Percentiles rank a stretch among this genome's conserved stretches.
Evolutionary conservation across 2,888 invertebrate species (phyloP).

Genomic region (Cerastis rubricosa): DNA sequence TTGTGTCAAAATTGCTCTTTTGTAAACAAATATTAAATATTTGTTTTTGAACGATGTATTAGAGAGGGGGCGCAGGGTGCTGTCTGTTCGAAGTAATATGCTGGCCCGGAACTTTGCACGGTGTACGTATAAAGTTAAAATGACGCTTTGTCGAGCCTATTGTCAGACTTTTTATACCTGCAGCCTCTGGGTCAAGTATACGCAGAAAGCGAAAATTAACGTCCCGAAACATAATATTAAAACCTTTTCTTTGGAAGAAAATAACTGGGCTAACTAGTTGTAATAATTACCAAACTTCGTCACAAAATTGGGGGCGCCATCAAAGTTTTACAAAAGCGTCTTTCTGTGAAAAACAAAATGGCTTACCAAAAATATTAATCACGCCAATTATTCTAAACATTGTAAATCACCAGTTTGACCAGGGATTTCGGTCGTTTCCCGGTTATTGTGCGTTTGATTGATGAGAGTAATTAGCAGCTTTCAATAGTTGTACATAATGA

Average conservation of each 20-base stretch:
- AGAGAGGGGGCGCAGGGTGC: no score
- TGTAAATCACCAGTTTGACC: slow-evolving; percentile 55
- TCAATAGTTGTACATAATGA: slow-evolving; percentile 57
- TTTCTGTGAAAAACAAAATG: slow-evolving; percentile 25
- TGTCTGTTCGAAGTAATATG: no score
- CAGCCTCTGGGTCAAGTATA: no score
- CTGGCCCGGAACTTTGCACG: no score
- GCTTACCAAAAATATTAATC: slow-evolving; percentile 29
- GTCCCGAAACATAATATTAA: neutral
- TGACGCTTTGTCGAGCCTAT: no score
- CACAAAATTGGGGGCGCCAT: slow-evolving; percentile 1
- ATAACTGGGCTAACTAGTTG: slow-evolving; percentile 6
- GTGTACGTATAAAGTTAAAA: no score
- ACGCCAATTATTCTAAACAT: slow-evolving; percentile 43
- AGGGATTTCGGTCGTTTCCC: slow-evolving; percentile 52
- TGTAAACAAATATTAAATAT: neutral
- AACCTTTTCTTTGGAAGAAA: slow-evolving; percentile 1
- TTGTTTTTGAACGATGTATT: no score
- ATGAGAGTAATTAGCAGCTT: slow-evolving; percentile 62
- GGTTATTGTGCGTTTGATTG: slow-evolving; percentile 65
- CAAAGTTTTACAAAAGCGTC: slow-evolving; percentile 23
- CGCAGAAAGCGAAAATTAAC: no score
- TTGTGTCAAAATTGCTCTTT: neutral
- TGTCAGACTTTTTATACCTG: no score
- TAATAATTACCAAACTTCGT: slow-evolving; percentile 23